phyloP scores from a whole-genome alignment of 2,113 vertebrate genomes.

The Dinomys branickii region DNA sequence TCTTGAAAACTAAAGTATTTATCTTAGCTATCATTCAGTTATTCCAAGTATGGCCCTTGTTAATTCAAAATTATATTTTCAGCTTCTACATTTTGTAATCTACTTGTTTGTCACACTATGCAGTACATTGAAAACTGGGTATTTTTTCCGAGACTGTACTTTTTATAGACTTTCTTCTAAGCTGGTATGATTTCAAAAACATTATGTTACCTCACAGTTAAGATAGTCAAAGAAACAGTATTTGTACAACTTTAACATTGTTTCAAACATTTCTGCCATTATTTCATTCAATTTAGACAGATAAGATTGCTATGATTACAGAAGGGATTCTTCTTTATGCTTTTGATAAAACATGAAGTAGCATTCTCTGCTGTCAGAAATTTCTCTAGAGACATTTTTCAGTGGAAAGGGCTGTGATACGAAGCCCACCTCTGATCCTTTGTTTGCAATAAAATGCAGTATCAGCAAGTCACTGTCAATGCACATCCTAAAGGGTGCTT shows the following conservation, averaged over 20 bases:
- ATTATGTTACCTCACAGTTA: neutral
- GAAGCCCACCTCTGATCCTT: neutral
- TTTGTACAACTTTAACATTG: neutral
- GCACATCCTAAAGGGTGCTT: slow-evolving; percentile 18
- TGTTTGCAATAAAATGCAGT: neutral
- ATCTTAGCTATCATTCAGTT: neutral
- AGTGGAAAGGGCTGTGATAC: neutral
- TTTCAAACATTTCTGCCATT: neutral
- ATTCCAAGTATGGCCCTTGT: neutral
- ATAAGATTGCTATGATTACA: neutral
- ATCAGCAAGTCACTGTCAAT: neutral
- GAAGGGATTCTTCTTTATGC: neutral
- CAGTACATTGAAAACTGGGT: neutral
- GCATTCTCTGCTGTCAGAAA: neutral
- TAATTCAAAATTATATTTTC: neutral
- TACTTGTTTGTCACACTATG: neutral
- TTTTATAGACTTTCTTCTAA: neutral
- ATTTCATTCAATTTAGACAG: neutral
- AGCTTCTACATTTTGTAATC: neutral
- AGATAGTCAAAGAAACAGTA: neutral
- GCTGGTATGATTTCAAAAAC: neutral
- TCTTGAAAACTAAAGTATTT: neutral
- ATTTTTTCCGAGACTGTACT: neutral
- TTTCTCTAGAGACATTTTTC: neutral
- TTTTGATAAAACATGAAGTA: neutral